A percentile compares a stretch with the other conserved stretches of the same genome.
phyloP scores from a whole-genome alignment of 2,797 vertebrate species.

The Darevskia mixta region DNA sequence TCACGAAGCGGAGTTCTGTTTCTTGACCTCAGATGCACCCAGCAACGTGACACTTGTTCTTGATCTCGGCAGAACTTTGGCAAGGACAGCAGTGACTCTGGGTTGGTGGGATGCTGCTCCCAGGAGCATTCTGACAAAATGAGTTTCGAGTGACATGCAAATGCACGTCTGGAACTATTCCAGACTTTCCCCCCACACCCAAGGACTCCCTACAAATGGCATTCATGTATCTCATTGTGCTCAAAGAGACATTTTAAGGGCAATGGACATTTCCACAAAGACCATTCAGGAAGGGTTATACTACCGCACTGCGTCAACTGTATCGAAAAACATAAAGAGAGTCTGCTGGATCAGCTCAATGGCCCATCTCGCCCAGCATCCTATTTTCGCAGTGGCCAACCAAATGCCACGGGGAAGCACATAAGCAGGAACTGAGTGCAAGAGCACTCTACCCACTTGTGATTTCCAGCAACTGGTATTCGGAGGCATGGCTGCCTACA shows the following conservation, averaged over 20 bases:
- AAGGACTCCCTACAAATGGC: neutral
- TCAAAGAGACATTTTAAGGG: neutral
- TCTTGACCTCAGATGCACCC: slow-evolving; percentile 36
- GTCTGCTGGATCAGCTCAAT: no score
- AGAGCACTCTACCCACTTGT: no score
- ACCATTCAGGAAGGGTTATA: neutral
- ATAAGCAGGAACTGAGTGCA: no score
- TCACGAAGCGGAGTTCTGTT: slow-evolving; percentile 19
- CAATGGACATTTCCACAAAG: neutral
- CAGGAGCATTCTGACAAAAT: neutral
- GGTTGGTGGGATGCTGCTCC: neutral
- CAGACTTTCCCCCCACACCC: neutral
- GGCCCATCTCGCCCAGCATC: no score
- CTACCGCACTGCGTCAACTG: neutral
- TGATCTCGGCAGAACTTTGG: slow-evolving; percentile 1
- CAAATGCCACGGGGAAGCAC: no score
- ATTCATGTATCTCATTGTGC: no score
- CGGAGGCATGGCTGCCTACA: no score
- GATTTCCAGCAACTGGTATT: no score
- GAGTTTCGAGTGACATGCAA: neutral
- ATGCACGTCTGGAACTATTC: neutral
- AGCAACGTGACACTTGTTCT: slow-evolving; percentile 15
- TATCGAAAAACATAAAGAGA: neutral
- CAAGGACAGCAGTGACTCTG: neutral
- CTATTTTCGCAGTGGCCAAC: no score